phyloP scores from a whole-genome alignment of 2,888 invertebrate species.

The Lasioglossum morio region DNA sequence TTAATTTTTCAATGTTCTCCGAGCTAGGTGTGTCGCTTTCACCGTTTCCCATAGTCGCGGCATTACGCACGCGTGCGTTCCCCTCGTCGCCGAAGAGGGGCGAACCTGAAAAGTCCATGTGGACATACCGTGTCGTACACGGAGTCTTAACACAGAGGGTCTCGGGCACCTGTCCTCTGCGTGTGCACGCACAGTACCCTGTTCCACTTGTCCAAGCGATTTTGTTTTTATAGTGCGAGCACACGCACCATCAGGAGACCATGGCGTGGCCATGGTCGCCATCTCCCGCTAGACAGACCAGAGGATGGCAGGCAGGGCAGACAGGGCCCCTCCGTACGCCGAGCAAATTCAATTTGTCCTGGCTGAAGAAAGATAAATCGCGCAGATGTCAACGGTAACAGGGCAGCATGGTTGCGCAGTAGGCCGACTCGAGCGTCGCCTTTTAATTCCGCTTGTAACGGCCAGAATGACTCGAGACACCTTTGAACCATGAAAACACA shows the following conservation, averaged over 20 bases:
- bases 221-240: conserved; percentile 77
- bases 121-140: not conserved
- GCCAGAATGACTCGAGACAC: too few species aligned
- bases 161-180: conserved; percentile 18
- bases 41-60: not conserved
- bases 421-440: conserved; percentile 10
- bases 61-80: not conserved
- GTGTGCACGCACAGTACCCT: conserved; percentile 29
- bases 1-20: not conserved
- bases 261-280: conserved; percentile 62
- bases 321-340: conserved; percentile 26
- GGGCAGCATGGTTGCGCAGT: conserved; percentile 67
- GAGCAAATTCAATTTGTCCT: conserved; percentile 74
- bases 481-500: too few species aligned
- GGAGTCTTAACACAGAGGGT: not conserved
- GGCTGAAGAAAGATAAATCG: conserved; percentile 79
- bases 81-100: not conserved
- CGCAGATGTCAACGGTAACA: conserved; percentile 79
- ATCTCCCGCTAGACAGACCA: not conserved
- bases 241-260: conserved; percentile 77
- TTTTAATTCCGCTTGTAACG: conserved; percentile 27
- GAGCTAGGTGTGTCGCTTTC: not conserved
- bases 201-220: conserved; percentile 28
- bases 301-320: not conserved
- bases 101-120: not conserved